These are phyloP conservation scores for Pygmarrhopalites habei DNA, from an alignment of 1,140 invertebrate species.

Conservation along the genomic window DNA sequence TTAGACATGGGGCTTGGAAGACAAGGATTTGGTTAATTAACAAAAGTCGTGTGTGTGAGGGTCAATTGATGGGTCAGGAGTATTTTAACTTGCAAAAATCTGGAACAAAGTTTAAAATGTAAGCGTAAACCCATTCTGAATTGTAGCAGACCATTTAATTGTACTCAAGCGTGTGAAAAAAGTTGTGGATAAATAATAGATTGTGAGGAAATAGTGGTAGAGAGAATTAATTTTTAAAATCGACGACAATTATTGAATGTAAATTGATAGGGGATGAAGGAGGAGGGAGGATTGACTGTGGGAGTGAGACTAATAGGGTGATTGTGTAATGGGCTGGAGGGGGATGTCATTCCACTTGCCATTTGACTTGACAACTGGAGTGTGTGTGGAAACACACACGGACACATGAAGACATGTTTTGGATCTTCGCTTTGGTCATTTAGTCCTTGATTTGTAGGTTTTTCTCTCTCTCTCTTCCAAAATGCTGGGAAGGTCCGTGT, in stretches of 20 bases:
- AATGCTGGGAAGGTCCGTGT: background rate
- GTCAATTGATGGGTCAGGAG: too few relatives aligned
- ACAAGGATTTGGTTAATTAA: too few relatives aligned
- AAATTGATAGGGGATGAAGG: background rate
- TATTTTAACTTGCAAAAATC: too few relatives aligned
- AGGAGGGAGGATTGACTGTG: background rate
- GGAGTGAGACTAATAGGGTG: background rate
- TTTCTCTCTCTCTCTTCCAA: background rate
- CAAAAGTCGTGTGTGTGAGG: too few relatives aligned
- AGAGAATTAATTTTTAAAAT: background rate
- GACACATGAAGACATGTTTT: too few relatives aligned
- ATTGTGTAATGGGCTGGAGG: background rate
- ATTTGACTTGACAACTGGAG: background rate
- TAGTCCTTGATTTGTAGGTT: background rate
- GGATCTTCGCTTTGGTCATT: background rate
- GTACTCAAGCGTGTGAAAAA: too few relatives aligned
- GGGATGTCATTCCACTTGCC: background rate
- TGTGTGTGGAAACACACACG: background rate
- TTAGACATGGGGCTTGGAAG: too few relatives aligned
- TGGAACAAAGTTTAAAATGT: too few relatives aligned
- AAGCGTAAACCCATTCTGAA: too few relatives aligned
- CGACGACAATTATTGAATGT: background rate
- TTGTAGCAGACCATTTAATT: too few relatives aligned
- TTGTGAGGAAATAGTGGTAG: background rate
- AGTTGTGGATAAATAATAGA: background rate